Evolutionary conservation across 1,140 invertebrate species (phyloP).

Genomic region (Oedothorax gibbosus): DNA sequence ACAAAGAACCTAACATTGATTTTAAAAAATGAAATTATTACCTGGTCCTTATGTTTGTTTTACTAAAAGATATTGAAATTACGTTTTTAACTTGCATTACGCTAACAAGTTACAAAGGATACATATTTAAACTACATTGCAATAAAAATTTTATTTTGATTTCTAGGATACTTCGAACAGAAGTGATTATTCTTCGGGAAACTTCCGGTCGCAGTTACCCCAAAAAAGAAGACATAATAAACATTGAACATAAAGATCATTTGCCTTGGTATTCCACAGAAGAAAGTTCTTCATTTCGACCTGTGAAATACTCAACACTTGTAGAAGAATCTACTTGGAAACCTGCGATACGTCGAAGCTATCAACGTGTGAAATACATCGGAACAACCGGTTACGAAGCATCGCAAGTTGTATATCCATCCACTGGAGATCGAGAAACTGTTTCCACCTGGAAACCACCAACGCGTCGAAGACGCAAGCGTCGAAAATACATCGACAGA

Average conservation of each 20-base stretch:
- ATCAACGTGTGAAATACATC: slow-evolving; percentile 14
- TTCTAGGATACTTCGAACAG: too few relatives aligned
- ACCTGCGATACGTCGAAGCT: neutral
- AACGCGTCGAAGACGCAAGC: neutral
- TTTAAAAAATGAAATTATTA: too few relatives aligned
- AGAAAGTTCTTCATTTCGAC: neutral
- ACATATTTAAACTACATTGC: too few relatives aligned
- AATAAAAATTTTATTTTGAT: too few relatives aligned
- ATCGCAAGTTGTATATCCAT: neutral
- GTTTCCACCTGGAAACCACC: slow-evolving; percentile 32
- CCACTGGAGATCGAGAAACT: neutral
- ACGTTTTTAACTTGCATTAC: too few relatives aligned
- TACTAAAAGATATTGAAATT: too few relatives aligned
- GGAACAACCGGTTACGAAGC: neutral
- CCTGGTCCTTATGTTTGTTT: too few relatives aligned
- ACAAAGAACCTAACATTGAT: too few relatives aligned
- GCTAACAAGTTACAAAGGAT: too few relatives aligned
- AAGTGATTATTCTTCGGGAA: too few relatives aligned
- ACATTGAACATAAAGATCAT: neutral
- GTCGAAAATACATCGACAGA: neutral
- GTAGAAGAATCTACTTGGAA: slow-evolving; percentile 31
- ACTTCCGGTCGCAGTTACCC: neutral
- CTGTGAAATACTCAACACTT: neutral
- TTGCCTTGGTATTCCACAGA: too few relatives aligned
- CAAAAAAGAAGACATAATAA: neutral